A percentile compares a stretch with the other conserved stretches of the same genome.
Evolutionary conservation across 1,140 invertebrate genomes (phyloP).

Genomic region (Xylocopa sonorina): DNA sequence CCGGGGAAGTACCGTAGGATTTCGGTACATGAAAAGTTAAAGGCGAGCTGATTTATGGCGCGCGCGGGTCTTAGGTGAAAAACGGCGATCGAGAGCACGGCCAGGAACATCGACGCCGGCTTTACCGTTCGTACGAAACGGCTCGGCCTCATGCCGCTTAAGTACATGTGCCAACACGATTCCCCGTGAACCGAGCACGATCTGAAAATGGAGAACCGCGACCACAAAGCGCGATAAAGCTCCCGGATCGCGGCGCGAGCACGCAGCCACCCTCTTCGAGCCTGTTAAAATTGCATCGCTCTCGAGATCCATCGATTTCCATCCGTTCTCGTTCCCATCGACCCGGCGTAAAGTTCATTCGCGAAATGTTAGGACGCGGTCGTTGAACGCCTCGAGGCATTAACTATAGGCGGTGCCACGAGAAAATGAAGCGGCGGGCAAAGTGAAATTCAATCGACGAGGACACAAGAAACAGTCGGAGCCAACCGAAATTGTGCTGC

Average conservation of each 20-base stretch:
- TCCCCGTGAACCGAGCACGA: constrained; percentile 39
- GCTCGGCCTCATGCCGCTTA: constrained; percentile 41
- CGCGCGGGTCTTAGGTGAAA: constrained; percentile 33
- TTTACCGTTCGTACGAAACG: constrained; percentile 17
- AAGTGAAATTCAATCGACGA: too few relatives aligned
- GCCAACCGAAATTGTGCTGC: too few relatives aligned
- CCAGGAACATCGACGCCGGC: constrained; percentile 24
- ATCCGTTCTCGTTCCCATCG: neutral
- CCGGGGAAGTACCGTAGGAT: constrained; percentile 27
- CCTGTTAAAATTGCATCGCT: constrained; percentile 2
- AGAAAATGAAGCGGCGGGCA: too few relatives aligned
- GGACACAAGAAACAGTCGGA: neutral
- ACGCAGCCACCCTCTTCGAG: constrained; percentile 24
- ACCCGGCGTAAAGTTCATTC: too few relatives aligned
- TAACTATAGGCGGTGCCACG: too few relatives aligned
- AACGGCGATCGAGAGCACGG: constrained; percentile 38
- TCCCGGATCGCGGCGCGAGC: constrained; percentile 31
- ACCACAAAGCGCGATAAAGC: constrained; percentile 47
- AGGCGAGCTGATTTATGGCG: constrained; percentile 40
- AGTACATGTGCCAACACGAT: constrained; percentile 48
- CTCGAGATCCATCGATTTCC: neutral
- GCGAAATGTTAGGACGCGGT: too few relatives aligned
- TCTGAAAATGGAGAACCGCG: constrained; percentile 48
- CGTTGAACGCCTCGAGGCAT: too few relatives aligned
- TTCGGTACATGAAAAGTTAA: constrained; percentile 48